Evolutionary conservation across 2,888 invertebrate genomes (phyloP).

Genomic region (Tipula helvola): DNA sequence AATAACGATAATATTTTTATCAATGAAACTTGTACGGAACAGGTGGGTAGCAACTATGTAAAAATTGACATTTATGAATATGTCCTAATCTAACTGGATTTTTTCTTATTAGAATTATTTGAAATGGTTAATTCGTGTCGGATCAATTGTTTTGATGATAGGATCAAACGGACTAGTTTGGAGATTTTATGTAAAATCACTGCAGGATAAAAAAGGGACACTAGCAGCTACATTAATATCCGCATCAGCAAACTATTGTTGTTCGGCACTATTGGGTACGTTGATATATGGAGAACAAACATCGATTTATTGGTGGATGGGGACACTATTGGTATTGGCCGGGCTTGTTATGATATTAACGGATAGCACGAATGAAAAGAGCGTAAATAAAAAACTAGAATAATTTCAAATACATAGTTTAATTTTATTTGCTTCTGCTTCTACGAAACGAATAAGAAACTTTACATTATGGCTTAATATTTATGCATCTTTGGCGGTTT

Average conservation of each 20-base stretch:
- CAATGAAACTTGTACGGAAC: not conserved
- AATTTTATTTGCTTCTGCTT: not conserved
- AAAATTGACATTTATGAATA: not conserved
- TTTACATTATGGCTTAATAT: not conserved
- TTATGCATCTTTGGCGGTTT: not conserved
- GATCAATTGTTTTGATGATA: slow-evolving; percentile 41
- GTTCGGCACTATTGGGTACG: slow-evolving; percentile 55
- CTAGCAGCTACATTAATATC: slow-evolving; percentile 44
- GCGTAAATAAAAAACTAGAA: not conserved
- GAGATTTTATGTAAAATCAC: slow-evolving; percentile 45
- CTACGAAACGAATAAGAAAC: not conserved
- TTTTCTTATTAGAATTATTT: slow-evolving; percentile 21
- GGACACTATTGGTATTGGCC: slow-evolving; percentile 52
- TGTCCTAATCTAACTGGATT: not conserved
- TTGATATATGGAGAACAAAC: slow-evolving; percentile 57
- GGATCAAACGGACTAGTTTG: slow-evolving; percentile 42
- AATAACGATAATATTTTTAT: not conserved
- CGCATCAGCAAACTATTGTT: slow-evolving; percentile 46
- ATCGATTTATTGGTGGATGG: slow-evolving; percentile 56
- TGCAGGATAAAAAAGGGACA: slow-evolving; percentile 42
- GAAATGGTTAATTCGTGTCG: slow-evolving; percentile 24
- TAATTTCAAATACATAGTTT: not conserved
- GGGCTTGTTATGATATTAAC: slow-evolving; percentile 54
- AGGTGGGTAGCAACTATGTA: slow-evolving; percentile 11
- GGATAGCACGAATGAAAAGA: slow-evolving; percentile 13